Evolutionary conservation across 2,888 invertebrate species (phyloP), one percentile per base, ranked within the genome.

Genomic region (Leucozona laternaria): DNA sequence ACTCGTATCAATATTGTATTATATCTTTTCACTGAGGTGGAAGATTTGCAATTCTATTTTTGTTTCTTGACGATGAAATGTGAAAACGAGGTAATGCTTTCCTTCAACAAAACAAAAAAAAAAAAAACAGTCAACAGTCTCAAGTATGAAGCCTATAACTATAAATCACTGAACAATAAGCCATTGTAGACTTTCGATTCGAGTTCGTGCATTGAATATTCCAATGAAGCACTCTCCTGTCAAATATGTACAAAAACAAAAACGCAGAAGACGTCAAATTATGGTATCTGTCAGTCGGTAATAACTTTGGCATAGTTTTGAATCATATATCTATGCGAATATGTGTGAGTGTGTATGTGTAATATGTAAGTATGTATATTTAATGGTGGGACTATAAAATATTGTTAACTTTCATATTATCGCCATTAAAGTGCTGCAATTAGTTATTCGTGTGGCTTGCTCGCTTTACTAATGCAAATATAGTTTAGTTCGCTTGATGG

Each of bases 381-480:
- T 64, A 6, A 64, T 48, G 15, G 68, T 62, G 68, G 17, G 31
- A 48, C n/a, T 55, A 60, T 53, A 53, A 71, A 64, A 84, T 71
- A 79, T 62, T 77, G 28, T 73, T 45, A 85, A 77, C 85, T 85
- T 85, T 85, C 81, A 85, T 85, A 81, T 77, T 72, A 60, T 77
- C 76, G n/a, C 71, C 71, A 76, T 48, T 50, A 68, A 80, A 81
- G 77, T 68, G 73, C 62, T 78, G 85, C 85, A 81, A 85, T 85
- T 85, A 85, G 77, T 81, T 53, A 81, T 81, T 73, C 78, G 45
- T 62, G 77, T 57, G 72, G 68, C 60, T 73, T 55, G 77, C 72
- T 53, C 22, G 68, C 22, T 68, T 45, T 68, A 77, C 60, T 34
- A 72, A 81, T 85, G 81, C 25, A 73, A 83, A 73, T 77, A 60